Percentiles rank a stretch among this genome's conserved stretches.
Evolutionary conservation across 2,888 invertebrate species (phyloP).

Genomic region (Steinernema carpocapsae): DNA sequence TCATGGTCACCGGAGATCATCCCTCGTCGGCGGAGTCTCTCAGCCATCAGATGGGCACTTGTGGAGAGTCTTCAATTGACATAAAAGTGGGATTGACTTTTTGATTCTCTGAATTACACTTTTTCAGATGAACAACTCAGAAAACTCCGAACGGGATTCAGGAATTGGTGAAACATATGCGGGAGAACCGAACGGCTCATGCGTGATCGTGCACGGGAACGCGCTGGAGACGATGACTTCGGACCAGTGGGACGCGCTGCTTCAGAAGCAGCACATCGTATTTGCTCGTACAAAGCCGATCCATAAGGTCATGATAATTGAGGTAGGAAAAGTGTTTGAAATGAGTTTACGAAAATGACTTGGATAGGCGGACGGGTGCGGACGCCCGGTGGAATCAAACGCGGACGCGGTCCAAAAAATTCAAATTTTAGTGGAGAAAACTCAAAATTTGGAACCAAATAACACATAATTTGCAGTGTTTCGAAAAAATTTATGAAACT

Average conservation of each 20-base stretch:
- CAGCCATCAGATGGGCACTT: constrained; percentile 45
- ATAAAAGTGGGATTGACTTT: neutral
- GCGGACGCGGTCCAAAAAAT: too few relatives aligned
- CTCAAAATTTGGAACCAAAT: too few relatives aligned
- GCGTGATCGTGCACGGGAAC: constrained; percentile 47
- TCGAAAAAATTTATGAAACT: too few relatives aligned
- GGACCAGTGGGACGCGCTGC: constrained; percentile 42
- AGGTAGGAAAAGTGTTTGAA: constrained; percentile 27
- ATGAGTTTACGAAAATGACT: too few relatives aligned
- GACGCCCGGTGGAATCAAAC: too few relatives aligned
- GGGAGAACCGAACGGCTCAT: neutral
- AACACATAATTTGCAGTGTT: too few relatives aligned
- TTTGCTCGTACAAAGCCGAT: constrained; percentile 48
- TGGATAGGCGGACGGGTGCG: too few relatives aligned
- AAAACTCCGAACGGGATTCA: neutral
- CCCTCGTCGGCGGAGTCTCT: constrained; percentile 46
- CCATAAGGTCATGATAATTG: constrained; percentile 43
- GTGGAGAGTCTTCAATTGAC: neutral
- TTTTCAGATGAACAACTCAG: neutral
- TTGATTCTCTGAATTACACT: neutral
- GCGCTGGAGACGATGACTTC: constrained; percentile 42
- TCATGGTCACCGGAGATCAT: constrained; percentile 51
- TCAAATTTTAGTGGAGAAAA: too few relatives aligned
- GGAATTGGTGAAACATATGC: neutral
- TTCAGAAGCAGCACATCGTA: constrained; percentile 38